These are phyloP conservation scores for Psittacara wagleri DNA, from an alignment of 2,113 vertebrate genomes.

Conservation along the genomic window DNA sequence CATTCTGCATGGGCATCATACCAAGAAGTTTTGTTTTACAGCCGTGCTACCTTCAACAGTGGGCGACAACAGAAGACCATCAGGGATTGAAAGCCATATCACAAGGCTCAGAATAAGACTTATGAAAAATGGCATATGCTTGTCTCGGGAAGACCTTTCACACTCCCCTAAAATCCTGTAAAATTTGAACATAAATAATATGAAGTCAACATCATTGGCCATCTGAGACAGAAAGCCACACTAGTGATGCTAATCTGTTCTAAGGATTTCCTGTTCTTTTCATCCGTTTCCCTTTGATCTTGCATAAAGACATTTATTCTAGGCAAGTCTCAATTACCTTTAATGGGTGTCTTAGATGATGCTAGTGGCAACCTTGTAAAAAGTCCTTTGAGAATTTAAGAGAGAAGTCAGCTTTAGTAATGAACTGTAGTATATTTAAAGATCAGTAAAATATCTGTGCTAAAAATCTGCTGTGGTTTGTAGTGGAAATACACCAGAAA, in stretches of 20 bases:
- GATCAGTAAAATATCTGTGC: not conserved
- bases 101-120: not conserved
- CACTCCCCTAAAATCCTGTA: not conserved
- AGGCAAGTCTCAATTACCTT: not conserved
- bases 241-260: not conserved
- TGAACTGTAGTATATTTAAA: not conserved
- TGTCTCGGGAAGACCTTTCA: not conserved
- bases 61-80: not conserved
- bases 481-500: not conserved
- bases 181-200: not conserved
- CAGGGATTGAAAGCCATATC: not conserved
- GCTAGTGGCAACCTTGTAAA: not conserved
- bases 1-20: rapidly evolving
- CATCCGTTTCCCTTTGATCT: not conserved
- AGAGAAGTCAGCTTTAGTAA: not conserved
- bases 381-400: not conserved
- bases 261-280: not conserved
- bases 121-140: not conserved
- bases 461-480: not conserved
- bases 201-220: not conserved
- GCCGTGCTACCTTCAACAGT: not conserved
- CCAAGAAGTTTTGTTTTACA: not conserved
- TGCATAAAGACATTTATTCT: not conserved
- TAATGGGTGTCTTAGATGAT: not conserved
- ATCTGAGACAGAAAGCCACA: not conserved